Base-by-base conservation (phyloP, 1,140 invertebrate genomes). In the Aculops lycopersici region DNA sequence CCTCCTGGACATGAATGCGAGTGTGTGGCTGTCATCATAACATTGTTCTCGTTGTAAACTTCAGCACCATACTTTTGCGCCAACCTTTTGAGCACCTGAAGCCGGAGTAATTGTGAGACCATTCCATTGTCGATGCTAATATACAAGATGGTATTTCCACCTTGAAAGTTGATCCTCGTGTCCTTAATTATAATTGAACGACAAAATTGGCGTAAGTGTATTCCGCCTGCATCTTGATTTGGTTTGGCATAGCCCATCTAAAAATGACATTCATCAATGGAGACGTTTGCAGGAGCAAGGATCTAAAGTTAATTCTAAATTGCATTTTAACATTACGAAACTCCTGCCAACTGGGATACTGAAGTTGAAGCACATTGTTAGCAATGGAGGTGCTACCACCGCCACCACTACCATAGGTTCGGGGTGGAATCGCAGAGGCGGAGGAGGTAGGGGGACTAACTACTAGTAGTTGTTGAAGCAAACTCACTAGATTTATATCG, bases 241-340 rank as follows among this genome's bases (percentile, higher is more conserved):
- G 75, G 64, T 51, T 74, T 74, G 0, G 79, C 83, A 59, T 88
- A 90, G 14, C 72, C 70, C 62, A 88, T 81, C n/a, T n/a, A n/a
- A n/a, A n/a, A n/a, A n/a, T n/a, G n/a, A n/a, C n/a, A n/a, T n/a
- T n/a, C n/a, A n/a, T n/a, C n/a, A n/a, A n/a, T n/a, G n/a, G n/a
- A n/a, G n/a, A n/a, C n/a, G n/a, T n/a, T n/a, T n/a, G n/a, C n/a
- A n/a, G n/a, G n/a, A n/a, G n/a, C n/a, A n/a, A n/a, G n/a, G n/a
- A n/a, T n/a, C n/a, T n/a, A n/a, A n/a, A n/a, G n/a, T n/a, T n/a
- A n/a, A n/a, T n/a, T n/a, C n/a, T n/a, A n/a, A n/a, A n/a, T n/a
- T n/a, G n/a, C n/a, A n/a, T n/a, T n/a, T n/a, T n/a, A n/a, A n/a
- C n/a, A n/a, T n/a, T n/a, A n/a, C n/a, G n/a, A n/a, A n/a, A n/a